A percentile compares a stretch with the other conserved stretches of the same genome.
Evolutionary conservation across 2,888 invertebrate species (phyloP).

Genomic region (Neoaliturus tenellus): DNA sequence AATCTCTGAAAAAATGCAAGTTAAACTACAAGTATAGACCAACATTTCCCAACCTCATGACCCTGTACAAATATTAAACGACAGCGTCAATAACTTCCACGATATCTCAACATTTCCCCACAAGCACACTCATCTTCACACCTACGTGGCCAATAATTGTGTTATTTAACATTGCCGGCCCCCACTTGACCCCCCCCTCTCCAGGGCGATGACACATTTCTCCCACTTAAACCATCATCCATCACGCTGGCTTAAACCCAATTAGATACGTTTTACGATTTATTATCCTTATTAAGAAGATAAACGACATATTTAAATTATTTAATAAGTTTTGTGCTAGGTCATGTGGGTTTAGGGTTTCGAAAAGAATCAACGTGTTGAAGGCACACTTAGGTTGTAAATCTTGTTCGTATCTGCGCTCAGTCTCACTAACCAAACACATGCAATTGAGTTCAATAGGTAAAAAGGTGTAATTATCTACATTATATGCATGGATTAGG

Average conservation of each 20-base stretch:
- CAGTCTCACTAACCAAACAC: too few species aligned
- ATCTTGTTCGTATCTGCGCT: neutral
- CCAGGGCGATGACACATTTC: neutral
- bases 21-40: too few species aligned
- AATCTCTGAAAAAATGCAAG: too few species aligned
- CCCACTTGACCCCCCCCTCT: neutral
- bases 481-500: too few species aligned
- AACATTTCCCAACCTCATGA: too few species aligned
- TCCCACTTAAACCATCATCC: conserved; percentile 9
- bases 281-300: conserved; percentile 10
- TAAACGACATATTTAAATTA: neutral
- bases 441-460: too few species aligned
- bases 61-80: too few species aligned
- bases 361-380: neutral
- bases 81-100: too few species aligned
- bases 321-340: neutral
- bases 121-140: too few species aligned
- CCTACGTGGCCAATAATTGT: neutral
- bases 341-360: neutral
- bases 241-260: neutral
- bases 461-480: too few species aligned
- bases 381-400: neutral
- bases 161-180: neutral
- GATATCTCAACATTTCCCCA: neutral
- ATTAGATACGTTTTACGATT: neutral